Percentiles rank a stretch among this genome's conserved stretches.
Evolutionary conservation across 2,113 vertebrate genomes (phyloP).

Genomic region (Microcebus ravelobensis): DNA sequence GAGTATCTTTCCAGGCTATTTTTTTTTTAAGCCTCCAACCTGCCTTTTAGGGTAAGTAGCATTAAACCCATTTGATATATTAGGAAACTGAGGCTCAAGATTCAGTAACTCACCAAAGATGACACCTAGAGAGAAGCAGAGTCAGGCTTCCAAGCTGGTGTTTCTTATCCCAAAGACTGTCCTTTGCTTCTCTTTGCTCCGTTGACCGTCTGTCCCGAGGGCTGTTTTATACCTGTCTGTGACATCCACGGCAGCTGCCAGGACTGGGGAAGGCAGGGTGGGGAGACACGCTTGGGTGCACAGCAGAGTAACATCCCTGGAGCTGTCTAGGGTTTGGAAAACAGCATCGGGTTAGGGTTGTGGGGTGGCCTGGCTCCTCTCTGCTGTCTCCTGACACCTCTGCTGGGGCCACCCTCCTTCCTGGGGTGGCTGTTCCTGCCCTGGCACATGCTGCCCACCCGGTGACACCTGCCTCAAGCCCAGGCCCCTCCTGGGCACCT

Average conservation of each 20-base stretch:
- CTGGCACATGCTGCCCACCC: fast-evolving
- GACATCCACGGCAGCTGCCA: not conserved
- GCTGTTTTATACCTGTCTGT: not conserved
- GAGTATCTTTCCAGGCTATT: not conserved
- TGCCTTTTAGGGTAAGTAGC: not conserved
- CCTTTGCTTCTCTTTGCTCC: too few species aligned
- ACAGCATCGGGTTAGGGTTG: fast-evolving
- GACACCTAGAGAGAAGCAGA: not conserved
- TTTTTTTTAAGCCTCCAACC: not conserved
- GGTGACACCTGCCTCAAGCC: fast-evolving
- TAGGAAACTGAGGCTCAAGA: not conserved
- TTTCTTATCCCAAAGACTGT: not conserved
- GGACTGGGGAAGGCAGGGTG: not conserved
- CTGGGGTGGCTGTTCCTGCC: not conserved
- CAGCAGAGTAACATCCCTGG: fast-evolving
- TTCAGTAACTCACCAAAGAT: not conserved
- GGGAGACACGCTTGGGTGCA: not conserved
- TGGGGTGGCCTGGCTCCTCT: too few species aligned
- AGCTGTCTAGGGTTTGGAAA: not conserved
- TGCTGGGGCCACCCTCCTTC: not conserved
- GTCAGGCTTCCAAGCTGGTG: not conserved
- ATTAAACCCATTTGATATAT: not conserved
- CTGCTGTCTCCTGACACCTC: not conserved
- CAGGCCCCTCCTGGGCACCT: not conserved
- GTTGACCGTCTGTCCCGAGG: fast-evolving